These are phyloP conservation scores for Brachycybe producta DNA, from an alignment of 2,888 invertebrate genomes.

Conservation along the genomic window DNA sequence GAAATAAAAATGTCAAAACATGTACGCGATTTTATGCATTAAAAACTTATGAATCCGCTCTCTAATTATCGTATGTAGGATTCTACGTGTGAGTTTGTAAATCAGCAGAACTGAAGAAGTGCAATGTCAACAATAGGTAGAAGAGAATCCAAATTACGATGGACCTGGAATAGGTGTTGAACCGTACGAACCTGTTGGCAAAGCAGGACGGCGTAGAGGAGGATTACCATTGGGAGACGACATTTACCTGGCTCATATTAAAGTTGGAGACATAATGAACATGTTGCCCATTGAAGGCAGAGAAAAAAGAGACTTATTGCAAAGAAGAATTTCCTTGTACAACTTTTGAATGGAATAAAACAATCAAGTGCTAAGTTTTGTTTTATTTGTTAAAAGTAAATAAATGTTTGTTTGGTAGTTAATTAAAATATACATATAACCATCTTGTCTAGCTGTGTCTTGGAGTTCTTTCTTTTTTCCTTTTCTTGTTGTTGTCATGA, in stretches of 20 bases:
- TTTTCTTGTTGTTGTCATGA: too few relatives aligned
- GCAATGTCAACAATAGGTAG: conserved; percentile 20
- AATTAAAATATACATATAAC: too few relatives aligned
- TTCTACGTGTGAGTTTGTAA: background rate
- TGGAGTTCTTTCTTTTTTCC: too few relatives aligned
- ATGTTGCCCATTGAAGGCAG: conserved; percentile 19
- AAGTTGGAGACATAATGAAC: conserved; percentile 23
- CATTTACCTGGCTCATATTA: conserved; percentile 26
- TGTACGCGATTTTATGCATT: too few relatives aligned
- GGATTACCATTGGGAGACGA: conserved; percentile 27
- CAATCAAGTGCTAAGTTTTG: too few relatives aligned
- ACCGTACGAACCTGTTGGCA: conserved; percentile 25
- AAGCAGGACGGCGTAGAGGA: conserved; percentile 23
- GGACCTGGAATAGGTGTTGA: conserved; percentile 26
- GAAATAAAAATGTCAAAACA: too few relatives aligned
- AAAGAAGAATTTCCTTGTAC: conserved; percentile 17
- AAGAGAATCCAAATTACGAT: conserved; percentile 22
- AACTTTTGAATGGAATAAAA: conserved; percentile 14
- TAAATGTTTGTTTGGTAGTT: too few relatives aligned
- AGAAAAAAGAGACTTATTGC: background rate
- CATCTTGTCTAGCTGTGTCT: too few relatives aligned
- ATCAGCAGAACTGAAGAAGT: background rate
- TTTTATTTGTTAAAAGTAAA: too few relatives aligned
- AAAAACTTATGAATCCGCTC: too few relatives aligned
- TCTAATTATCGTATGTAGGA: too few relatives aligned